phyloP scores from a whole-genome alignment of 2,888 invertebrate genomes.

The Selenia dentaria region DNA sequence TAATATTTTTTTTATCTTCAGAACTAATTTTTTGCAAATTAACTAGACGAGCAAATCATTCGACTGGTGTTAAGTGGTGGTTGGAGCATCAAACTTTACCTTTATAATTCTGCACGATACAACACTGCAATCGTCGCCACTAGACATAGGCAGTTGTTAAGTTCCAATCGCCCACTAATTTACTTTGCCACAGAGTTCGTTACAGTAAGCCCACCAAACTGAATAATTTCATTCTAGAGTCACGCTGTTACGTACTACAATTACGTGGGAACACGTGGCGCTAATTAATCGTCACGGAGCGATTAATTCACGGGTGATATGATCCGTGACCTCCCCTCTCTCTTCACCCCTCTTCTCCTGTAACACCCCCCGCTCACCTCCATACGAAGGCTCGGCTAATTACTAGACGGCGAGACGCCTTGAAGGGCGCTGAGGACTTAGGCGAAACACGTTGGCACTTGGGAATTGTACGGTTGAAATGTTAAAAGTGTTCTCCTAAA shows the following conservation, averaged over 20 bases:
- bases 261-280: slow-evolving; percentile 63
- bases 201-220: slow-evolving; percentile 13
- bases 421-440: slow-evolving; percentile 59
- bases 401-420: slow-evolving; percentile 62
- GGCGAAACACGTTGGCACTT: slow-evolving; percentile 36
- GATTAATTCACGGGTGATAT: slow-evolving; percentile 81
- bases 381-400: slow-evolving; percentile 53
- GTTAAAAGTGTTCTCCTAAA: slow-evolving; percentile 1
- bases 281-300: slow-evolving; percentile 78
- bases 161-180: no score
- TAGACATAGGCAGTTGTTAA: no score
- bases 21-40: no score
- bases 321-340: slow-evolving; percentile 57
- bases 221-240: slow-evolving; percentile 17
- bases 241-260: slow-evolving; percentile 48
- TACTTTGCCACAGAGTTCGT: not conserved
- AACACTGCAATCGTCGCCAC: no score
- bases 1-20: no score
- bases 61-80: no score
- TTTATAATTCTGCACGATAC: no score
- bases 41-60: no score
- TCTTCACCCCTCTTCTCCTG: slow-evolving; percentile 12
- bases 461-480: slow-evolving; percentile 29
- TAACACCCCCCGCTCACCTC: slow-evolving; percentile 36
- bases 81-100: no score